These are phyloP conservation scores for Metopolophium dirhodum DNA, from an alignment of 1,140 invertebrate species.

Conservation along the genomic window DNA sequence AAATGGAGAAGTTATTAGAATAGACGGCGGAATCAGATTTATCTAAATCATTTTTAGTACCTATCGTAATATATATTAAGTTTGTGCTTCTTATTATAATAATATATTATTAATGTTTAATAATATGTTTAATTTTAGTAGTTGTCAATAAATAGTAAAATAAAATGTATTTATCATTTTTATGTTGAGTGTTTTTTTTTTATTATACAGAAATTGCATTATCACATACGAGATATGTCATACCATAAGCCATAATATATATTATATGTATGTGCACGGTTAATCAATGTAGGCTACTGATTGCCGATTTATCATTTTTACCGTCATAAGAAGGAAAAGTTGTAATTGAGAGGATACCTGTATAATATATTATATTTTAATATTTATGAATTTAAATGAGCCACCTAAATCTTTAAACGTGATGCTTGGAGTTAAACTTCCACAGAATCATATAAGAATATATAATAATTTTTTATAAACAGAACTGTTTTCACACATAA, in stretches of 20 bases:
- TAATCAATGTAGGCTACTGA: neutral
- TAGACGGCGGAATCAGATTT: slow-evolving; percentile 92
- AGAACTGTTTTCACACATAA: too few relatives aligned
- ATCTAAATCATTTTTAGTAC: slow-evolving; percentile 33
- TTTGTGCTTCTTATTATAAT: neutral
- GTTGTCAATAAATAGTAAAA: slow-evolving; percentile 21
- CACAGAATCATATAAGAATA: too few relatives aligned
- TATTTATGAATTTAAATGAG: too few relatives aligned
- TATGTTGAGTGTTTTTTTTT: neutral
- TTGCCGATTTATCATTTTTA: neutral
- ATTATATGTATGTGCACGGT: neutral
- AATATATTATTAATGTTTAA: too few relatives aligned
- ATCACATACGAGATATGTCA: too few relatives aligned
- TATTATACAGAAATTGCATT: neutral
- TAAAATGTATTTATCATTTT: slow-evolving; percentile 14
- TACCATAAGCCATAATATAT: neutral
- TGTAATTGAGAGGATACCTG: neutral
- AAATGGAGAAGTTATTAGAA: slow-evolving; percentile 92
- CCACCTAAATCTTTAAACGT: too few relatives aligned
- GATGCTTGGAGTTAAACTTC: too few relatives aligned
- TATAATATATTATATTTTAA: too few relatives aligned
- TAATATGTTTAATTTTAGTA: neutral
- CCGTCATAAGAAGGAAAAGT: neutral
- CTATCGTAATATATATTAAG: neutral
- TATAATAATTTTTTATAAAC: too few relatives aligned